Evolutionary conservation across 2,113 vertebrate species (phyloP).

Genomic region (Oncorhynchus clarkii): DNA sequence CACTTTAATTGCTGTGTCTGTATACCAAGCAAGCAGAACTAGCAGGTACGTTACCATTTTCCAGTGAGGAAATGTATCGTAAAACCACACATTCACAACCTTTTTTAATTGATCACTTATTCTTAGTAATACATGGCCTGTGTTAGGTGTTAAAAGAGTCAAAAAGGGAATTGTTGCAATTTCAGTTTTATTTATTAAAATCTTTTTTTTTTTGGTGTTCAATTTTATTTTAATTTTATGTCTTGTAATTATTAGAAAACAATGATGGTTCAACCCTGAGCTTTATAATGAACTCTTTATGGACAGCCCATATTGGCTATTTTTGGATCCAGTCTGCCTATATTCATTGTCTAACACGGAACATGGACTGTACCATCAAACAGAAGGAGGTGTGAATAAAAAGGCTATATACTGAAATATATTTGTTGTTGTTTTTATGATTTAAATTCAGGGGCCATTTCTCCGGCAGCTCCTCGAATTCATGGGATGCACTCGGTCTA

Average conservation of each 20-base stretch:
- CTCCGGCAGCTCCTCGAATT: slow-evolving; percentile 53
- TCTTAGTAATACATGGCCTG: no score
- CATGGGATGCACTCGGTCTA: slow-evolving; percentile 46
- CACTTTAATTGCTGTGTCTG: neutral
- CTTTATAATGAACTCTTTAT: slow-evolving; percentile 23
- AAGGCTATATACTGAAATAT: slow-evolving; percentile 46
- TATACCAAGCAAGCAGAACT: neutral
- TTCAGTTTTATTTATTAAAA: no score
- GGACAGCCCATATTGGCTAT: slow-evolving; percentile 49
- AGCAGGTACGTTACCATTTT: no score
- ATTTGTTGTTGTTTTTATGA: slow-evolving; percentile 51
- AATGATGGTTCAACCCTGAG: neutral
- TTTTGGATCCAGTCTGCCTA: slow-evolving; percentile 43
- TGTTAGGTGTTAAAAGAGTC: no score
- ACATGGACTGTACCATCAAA: slow-evolving; percentile 56
- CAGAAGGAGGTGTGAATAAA: slow-evolving; percentile 28
- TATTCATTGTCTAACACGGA: slow-evolving; percentile 57
- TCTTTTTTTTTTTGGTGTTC: no score
- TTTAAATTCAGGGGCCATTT: slow-evolving; percentile 65
- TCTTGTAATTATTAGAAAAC: no score
- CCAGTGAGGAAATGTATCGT: no score
- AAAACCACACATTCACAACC: no score
- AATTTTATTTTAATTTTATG: no score
- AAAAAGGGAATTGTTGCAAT: no score
- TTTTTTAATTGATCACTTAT: no score